Evolutionary conservation across 2,113 vertebrate species (phyloP), one percentile per base, ranked within the genome.

Genomic region (Brachypteracias leptosomus): DNA sequence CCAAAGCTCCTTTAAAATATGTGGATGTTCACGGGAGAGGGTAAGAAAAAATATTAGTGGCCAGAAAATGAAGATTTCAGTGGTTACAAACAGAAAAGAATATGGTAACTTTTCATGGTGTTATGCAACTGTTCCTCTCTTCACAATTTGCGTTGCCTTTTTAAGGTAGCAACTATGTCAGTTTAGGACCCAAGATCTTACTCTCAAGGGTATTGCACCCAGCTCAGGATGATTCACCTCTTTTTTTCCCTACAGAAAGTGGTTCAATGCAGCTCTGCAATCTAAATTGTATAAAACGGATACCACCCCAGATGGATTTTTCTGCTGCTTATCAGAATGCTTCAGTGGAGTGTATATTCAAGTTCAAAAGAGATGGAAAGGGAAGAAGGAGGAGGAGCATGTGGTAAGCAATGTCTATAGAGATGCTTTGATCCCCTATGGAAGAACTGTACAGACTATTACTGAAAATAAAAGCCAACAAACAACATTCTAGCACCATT

Each of bases 391-490:
- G 61, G 46, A 91, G 91, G 21, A 91, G 51, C 35, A 86, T 55
- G 25, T 35, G 18, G 20, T 88, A 44, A 91, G 26, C 9, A 70
- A 85, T 19, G 31, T 73, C 67, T 91, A 31, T 14, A 76, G 59
- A 83, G 13, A 31, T 54, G 36, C 31, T 88, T 85, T 57, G 46
- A 79, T 90, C 31, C 46, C 17, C 71, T 35, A 35, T 25, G 49
- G 71, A 65, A 72, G 85, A 88, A 7, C 18, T 24, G 35, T 57
- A 22, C 16, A 66, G 57, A 65, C 29, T 58, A 36, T 38, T 17
- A 89, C 8, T 79, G 66, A 94, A 94, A 88, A 89, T 40, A 88
- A 85, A 90, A 88, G 31, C 24, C 58, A 85, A 62, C 58, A 85
- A 95, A 75, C n/a, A 72, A 17, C 86, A 70, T 88, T 49, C 26